Evolutionary conservation across 1,140 invertebrate genomes (phyloP), one percentile per base, ranked within the genome.

Genomic region (Pseudomyrmex concolor): DNA sequence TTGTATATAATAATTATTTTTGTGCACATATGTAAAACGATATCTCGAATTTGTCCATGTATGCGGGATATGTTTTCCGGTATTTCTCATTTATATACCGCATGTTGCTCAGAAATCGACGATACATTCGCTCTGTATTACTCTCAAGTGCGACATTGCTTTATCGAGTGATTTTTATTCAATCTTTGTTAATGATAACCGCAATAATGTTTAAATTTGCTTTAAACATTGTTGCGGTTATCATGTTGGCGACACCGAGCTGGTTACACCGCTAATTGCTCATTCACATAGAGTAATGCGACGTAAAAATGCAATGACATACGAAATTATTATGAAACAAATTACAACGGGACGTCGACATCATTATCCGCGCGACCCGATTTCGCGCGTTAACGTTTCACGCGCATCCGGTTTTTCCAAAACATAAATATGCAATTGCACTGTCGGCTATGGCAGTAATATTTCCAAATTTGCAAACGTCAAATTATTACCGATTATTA

Each of bases 361-460:
- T 54, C 25, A 25, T 70, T 51, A 66, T 12, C 63, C 43, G 19
- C 13, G 12, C 45, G 63, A 78, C 64, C 64, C 64, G 64, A 78
- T 78, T 67, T 55, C 74, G 50, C 50, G 74, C 64, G 34, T 78
- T 68, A 68, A 78, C 68, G 57, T 78, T 78, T 78, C 34, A 51
- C 76, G 54, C 22, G 22, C 72, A 48, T 34, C 5, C 19, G 54
- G 64, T 54, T 78, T 57, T 78, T 55, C 34, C 43, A 17, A 25
- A 54, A 25, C 63, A 54, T 78, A 71, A 80, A 80, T 80, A 80
- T 45, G 64, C 60, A 59, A 71, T 34, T 43, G 12, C n/a, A 34
- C 51, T 57, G 45, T 55, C 17, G 63, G 34, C 34, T 5, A 34
- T 34, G 34, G 34, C 34, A 1, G 34, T 34, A 78, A 17, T 22